These are phyloP conservation scores for Aphaenogaster floridana DNA, from an alignment of 1,140 invertebrate genomes.

Conservation along the genomic window DNA sequence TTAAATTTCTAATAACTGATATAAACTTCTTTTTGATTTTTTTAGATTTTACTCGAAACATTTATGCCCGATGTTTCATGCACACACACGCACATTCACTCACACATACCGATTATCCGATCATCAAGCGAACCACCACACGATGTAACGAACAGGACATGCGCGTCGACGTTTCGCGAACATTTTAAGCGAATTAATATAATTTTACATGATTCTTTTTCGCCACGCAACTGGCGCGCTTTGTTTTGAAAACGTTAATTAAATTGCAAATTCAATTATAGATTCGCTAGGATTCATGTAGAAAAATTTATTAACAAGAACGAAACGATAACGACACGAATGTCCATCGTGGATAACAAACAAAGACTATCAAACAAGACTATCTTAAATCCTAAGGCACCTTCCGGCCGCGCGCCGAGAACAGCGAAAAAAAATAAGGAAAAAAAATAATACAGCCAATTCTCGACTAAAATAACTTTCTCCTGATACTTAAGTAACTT, in stretches of 20 bases:
- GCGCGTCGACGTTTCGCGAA: slow-evolving; percentile 24
- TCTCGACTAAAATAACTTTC: slow-evolving; percentile 72
- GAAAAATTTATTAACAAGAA: slow-evolving; percentile 6
- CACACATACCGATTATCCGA: slow-evolving; percentile 23
- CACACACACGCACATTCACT: slow-evolving; percentile 20
- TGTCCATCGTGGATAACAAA: slow-evolving; percentile 60
- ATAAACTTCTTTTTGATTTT: slow-evolving; percentile 14
- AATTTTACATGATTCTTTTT: slow-evolving; percentile 7
- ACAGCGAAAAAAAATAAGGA: slow-evolving; percentile 68
- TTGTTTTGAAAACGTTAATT: slow-evolving; percentile 18
- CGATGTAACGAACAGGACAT: slow-evolving; percentile 16
- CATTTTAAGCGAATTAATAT: neutral
- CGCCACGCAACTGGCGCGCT: neutral
- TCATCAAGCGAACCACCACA: slow-evolving; percentile 38
- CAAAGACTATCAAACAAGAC: slow-evolving; percentile 38
- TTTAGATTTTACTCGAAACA: slow-evolving; percentile 32
- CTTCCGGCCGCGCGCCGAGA: slow-evolving; percentile 67
- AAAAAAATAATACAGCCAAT: slow-evolving; percentile 62
- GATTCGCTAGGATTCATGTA: slow-evolving; percentile 3
- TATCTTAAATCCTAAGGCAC: slow-evolving; percentile 75
- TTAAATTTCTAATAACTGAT: slow-evolving; percentile 47
- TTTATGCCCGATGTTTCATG: slow-evolving; percentile 29
- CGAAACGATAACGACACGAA: neutral
- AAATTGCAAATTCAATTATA: slow-evolving; percentile 12
- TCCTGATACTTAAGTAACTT: slow-evolving; percentile 63